These are phyloP conservation scores for Mesorhabditis sp. DNA, from an alignment of 2,888 invertebrate species.

Conservation along the genomic window DNA sequence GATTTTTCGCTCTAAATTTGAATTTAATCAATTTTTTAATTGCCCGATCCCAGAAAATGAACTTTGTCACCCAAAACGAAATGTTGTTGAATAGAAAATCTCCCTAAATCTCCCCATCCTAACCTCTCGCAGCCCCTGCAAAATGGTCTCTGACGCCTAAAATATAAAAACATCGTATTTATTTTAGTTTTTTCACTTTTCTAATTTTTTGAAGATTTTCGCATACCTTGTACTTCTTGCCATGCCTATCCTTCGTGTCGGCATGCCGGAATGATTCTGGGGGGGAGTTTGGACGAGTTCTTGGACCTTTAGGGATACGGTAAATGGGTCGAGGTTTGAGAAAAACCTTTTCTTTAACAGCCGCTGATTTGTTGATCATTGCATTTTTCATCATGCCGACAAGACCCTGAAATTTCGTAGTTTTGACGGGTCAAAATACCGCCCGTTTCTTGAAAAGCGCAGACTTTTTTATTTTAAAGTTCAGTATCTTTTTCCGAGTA, in stretches of 20 bases:
- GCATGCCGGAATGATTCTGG: constrained; percentile 12
- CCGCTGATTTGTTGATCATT: constrained; percentile 84
- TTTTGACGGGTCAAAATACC: not conserved
- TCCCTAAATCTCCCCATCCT: too few species aligned
- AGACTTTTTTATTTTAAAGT: too few species aligned
- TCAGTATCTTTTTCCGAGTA: not conserved
- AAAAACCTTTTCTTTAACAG: constrained; percentile 66
- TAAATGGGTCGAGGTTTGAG: too few species aligned
- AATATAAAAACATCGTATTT: too few species aligned
- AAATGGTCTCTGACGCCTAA: too few species aligned
- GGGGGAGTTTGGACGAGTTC: constrained; percentile 14
- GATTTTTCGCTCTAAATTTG: constrained; percentile 31
- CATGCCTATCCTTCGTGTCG: constrained; percentile 14
- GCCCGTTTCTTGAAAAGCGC: too few species aligned
- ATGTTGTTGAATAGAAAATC: too few species aligned
- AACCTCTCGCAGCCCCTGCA: too few species aligned
- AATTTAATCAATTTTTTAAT: constrained; percentile 62
- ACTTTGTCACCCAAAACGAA: too few species aligned
- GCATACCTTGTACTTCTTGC: constrained; percentile 14
- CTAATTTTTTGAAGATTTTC: not conserved
- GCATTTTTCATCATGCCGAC: constrained; percentile 61
- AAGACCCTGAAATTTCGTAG: constrained; percentile 24
- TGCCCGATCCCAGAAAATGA: too few species aligned
- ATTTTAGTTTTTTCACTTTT: too few species aligned
- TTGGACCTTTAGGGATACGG: constrained; percentile 3